Base-by-base conservation (phyloP, 2,797 vertebrate species). In the Chrysolophus pictus region DNA sequence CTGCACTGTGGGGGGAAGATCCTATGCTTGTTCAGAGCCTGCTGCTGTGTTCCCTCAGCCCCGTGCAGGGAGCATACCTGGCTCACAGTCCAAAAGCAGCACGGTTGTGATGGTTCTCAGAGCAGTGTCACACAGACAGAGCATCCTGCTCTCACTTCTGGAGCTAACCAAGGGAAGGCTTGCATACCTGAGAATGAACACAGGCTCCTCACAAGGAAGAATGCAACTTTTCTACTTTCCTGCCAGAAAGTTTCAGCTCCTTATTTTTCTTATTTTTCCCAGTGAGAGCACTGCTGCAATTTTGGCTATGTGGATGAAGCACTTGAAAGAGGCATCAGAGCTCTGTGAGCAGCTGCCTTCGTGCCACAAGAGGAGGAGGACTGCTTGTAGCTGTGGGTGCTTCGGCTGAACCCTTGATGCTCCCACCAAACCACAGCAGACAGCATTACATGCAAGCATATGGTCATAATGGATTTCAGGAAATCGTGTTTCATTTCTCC, bases 111-210 rank as follows among this genome's bases (percentile, higher is more conserved):
- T 62, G 65, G 35, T 19, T 35, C 37, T 33, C 47, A 35, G n/a
- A 1, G 0, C 1, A 1, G 31, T 11, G 9, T 24, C 56, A 84
- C 55, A 14, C 0, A 0, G 29, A 39, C 46, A 23, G 46, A 74
- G 41, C 63, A 51, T 51, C 39, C 59, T 58, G 73, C 21, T 75
- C 47, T 73, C 24, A 33, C 16, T 15, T 26, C 77, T 49, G 59
- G 37, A 56, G 22, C 37, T 31, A 35, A 31, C 47, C 42, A 17
- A 33, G 33, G 23, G 14, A 73, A 63, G 44, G 14, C 16, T 1
- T 67, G 78, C 18, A 51, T 71, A n/a, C 26, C 37, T 39, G 28
- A 33, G 31, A 71, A 86, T 11, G 53, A 70, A 53, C 23, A 63
- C 22, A 31, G 16, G 26, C 17, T 24, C 22, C 46, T 74, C 39